phyloP scores from a whole-genome alignment of 2,113 vertebrate species.

The Eleginops maclovinus region DNA sequence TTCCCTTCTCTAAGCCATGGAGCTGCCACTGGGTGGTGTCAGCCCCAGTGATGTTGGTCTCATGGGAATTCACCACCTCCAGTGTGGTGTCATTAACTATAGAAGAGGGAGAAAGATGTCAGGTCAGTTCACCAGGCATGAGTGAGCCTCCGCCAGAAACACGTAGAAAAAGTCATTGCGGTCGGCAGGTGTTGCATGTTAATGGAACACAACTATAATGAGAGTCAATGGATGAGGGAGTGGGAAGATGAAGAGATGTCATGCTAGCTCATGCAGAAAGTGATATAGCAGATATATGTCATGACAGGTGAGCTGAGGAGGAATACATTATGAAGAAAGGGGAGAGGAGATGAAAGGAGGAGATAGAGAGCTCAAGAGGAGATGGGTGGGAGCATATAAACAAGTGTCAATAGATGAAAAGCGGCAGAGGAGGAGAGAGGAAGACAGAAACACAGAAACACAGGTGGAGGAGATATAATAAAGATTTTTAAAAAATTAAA shows the following conservation, averaged over 20 bases:
- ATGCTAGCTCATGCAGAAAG: conserved; percentile 60
- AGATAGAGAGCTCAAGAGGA: conserved; percentile 56
- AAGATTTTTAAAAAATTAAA: conserved; percentile 9
- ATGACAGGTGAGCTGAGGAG: conserved; percentile 78
- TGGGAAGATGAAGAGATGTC: conserved; percentile 61
- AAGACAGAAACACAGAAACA: conserved; percentile 9
- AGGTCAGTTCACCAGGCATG: conserved; percentile 61
- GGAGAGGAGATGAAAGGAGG: conserved; percentile 60
- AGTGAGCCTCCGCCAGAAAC: conserved; percentile 1
- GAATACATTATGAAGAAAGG: conserved; percentile 73
- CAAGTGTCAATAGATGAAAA: conserved; percentile 55
- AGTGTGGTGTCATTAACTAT: conserved; percentile 90
- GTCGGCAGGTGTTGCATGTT: conserved; percentile 41
- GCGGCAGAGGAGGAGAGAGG: conserved; percentile 25
- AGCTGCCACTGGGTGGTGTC: conserved; percentile 87
- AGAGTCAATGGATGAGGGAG: conserved; percentile 55
- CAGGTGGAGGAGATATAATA: conserved; percentile 2
- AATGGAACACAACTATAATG: conserved; percentile 53
- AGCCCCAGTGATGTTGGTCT: conserved; percentile 82
- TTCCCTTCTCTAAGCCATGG: conserved; percentile 80
- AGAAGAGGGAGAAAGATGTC: conserved; percentile 62
- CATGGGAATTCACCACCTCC: conserved; percentile 83
- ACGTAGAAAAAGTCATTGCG: conserved; percentile 18
- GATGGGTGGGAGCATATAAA: conserved; percentile 39
- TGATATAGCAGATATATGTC: conserved; percentile 58